Evolutionary conservation across 2,113 vertebrate species (phyloP).

Genomic region (Alligator mississippiensis): DNA sequence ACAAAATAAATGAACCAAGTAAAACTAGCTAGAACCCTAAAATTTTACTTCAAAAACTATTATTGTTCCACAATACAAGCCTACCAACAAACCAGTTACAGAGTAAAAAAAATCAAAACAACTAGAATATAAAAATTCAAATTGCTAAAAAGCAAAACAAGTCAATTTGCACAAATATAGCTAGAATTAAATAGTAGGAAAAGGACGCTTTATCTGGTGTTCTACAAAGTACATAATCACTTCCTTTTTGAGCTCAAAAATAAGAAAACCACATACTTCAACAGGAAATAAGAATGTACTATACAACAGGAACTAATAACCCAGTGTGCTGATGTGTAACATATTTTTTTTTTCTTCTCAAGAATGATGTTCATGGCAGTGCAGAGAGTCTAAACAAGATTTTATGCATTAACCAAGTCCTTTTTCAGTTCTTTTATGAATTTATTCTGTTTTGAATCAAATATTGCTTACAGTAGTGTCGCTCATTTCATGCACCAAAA

Average conservation of each 20-base stretch:
- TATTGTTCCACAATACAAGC: neutral
- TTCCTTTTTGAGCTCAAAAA: conserved; percentile 52
- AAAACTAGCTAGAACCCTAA: neutral
- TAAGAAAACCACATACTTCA: conserved; percentile 48
- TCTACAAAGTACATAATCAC: conserved; percentile 19
- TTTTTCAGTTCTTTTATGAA: neutral
- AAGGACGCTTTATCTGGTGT: neutral
- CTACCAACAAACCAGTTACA: neutral
- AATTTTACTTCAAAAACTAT: neutral
- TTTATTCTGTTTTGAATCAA: neutral
- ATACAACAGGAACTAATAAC: neutral
- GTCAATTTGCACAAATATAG: neutral
- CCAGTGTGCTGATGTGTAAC: neutral
- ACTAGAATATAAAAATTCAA: neutral
- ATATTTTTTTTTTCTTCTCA: neutral
- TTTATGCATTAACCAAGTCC: neutral
- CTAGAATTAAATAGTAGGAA: neutral
- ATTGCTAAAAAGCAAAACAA: neutral
- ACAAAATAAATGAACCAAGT: neutral
- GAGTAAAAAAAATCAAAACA: neutral
- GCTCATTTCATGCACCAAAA: neutral
- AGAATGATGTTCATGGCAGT: no score
- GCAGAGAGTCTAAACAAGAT: neutral
- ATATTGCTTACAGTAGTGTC: neutral
- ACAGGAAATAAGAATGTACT: conserved; percentile 1